A percentile compares a stretch with the other conserved stretches of the same genome.
These are phyloP conservation scores for Sanderia malayensis DNA, from an alignment of 30 jellyfish, hydroid and myxozoan genomes.

Conservation along the genomic window DNA sequence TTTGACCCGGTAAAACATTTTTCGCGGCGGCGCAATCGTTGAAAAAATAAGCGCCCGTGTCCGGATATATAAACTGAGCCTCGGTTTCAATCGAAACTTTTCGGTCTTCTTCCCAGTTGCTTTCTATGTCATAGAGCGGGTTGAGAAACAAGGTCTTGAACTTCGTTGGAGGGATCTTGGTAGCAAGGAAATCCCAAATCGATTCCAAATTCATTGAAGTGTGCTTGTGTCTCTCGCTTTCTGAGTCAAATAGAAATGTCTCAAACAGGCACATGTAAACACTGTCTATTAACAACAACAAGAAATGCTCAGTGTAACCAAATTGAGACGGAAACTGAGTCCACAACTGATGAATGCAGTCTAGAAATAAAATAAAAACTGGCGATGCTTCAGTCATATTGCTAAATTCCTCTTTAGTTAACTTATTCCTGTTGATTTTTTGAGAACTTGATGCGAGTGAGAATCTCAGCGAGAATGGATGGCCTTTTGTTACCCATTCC, in stretches of 20 bases:
- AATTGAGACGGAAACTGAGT: conserved; percentile 69
- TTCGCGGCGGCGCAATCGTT: conserved; percentile 17
- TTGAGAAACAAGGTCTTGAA: conserved; percentile 57
- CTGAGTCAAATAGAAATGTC: conserved; percentile 76
- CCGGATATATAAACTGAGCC: conserved; percentile 6
- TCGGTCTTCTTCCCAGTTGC: not conserved
- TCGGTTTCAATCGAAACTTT: not conserved
- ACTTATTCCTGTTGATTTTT: conserved; percentile 22
- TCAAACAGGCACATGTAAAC: conserved; percentile 79
- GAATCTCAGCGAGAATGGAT: conserved; percentile 67
- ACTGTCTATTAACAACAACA: conserved; percentile 64
- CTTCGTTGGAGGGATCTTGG: conserved; percentile 48
- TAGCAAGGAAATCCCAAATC: conserved; percentile 79
- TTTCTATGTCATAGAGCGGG: conserved; percentile 52
- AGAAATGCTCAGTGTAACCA: conserved; percentile 83
- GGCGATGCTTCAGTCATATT: conserved; percentile 72
- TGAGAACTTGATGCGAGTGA: conserved; percentile 17
- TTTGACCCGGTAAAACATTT: not conserved
- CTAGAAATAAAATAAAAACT: conserved; percentile 71
- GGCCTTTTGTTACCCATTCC: conserved; percentile 91
- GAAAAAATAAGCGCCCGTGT: not conserved
- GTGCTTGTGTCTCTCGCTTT: conserved; percentile 39
- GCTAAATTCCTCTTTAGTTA: conserved; percentile 30
- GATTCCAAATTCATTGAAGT: conserved; percentile 47
- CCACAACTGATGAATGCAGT: conserved; percentile 76